A percentile compares a stretch with the other conserved stretches of the same genome.
Conservation (phyloP, 1,140 invertebrate species). For the Formica exsecta region DNA sequence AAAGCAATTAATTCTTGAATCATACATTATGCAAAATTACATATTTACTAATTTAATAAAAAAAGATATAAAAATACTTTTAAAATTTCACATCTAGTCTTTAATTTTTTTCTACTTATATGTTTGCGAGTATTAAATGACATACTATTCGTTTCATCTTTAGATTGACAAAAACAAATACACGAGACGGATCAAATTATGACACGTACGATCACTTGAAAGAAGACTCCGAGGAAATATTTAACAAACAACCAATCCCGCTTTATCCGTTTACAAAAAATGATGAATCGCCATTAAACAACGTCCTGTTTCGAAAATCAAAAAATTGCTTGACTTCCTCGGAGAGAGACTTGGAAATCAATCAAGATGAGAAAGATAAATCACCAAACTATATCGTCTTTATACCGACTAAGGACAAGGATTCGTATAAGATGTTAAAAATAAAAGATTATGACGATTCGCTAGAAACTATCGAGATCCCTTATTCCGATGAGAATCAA, state of each 20-base stretch:
- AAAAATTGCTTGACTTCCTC: constrained; percentile 9
- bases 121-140: constrained; percentile 1
- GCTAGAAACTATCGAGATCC: neutral
- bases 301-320: neutral
- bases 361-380: neutral
- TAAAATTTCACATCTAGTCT: neutral
- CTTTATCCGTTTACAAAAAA: neutral
- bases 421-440: constrained; percentile 5
- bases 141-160: neutral
- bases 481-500: neutral
- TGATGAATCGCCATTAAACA: neutral
- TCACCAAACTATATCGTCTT: neutral
- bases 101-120: neutral
- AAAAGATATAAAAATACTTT: neutral
- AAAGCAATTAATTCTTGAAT: neutral
- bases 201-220: neutral
- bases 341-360: neutral
- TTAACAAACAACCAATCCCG: neutral
- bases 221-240: neutral
- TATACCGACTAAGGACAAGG: neutral
- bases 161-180: neutral
- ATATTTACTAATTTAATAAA: neutral
- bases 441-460: neutral
- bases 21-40: neutral
- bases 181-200: neutral